phyloP scores from a whole-genome alignment of 1,140 invertebrate species.

The Druon quercuslanigerum region DNA sequence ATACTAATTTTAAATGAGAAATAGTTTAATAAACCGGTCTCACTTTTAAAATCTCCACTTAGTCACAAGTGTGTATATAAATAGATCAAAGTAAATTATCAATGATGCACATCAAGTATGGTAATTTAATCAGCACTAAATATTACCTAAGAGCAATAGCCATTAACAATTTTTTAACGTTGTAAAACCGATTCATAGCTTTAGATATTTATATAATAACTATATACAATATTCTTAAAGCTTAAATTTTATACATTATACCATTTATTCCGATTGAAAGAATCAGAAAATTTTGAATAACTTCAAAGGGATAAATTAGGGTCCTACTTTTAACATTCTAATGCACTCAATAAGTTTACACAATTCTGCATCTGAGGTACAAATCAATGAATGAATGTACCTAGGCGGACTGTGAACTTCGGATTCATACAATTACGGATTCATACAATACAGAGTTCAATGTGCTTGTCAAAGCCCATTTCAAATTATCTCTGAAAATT shows the following conservation, averaged over 20 bases:
- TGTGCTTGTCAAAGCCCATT: neutral
- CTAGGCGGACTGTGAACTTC: constrained; percentile 23
- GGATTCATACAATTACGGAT: constrained; percentile 18
- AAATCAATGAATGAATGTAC: constrained; percentile 2
- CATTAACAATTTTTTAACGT: no score
- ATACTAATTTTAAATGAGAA: no score
- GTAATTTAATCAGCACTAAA: constrained; percentile 3
- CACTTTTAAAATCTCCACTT: neutral
- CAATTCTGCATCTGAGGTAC: neutral
- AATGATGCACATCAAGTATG: neutral
- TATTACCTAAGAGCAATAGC: no score
- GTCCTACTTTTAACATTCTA: neutral
- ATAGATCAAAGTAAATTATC: neutral
- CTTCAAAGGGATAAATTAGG: neutral
- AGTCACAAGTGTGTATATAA: constrained; percentile 1
- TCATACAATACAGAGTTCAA: constrained; percentile 9
- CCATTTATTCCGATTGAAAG: no score
- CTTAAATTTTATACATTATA: no score
- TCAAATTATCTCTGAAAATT: neutral
- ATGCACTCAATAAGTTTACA: neutral
- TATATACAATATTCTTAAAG: no score
- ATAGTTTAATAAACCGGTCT: neutral
- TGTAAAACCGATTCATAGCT: no score
- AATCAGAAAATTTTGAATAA: no score
- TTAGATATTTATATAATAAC: no score